Base-by-base conservation (phyloP, 2,113 vertebrate genomes). In the Podilymbus podiceps region DNA sequence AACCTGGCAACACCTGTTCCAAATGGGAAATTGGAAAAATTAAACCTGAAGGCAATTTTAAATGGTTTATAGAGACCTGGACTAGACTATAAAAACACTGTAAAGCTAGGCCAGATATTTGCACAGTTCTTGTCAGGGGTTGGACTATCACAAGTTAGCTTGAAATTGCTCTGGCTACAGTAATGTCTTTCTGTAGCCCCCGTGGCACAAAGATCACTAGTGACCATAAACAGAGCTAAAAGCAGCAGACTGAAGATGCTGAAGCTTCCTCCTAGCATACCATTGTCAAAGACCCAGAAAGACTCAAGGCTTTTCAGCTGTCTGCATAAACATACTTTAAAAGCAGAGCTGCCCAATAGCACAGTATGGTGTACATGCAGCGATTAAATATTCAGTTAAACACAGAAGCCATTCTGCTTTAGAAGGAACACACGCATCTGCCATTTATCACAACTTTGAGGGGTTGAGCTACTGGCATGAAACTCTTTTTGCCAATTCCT, bases 41-140 rank as follows among this genome's bases (percentile, higher is more conserved):
- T 74, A 89, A 94, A 95, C 64, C 82, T 91, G 87, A 89, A 93
- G 86, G 91, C 85, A 92, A 63, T 93, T 95, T 94, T 52, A 92
- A 92, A 79, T 92, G 52, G 82, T 96, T 97, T 96, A 96, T 80
- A 93, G 89, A 96, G 96, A 97, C 74, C 88, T 97, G 84, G 92
- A 90, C 77, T 89, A 95, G 90, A 94, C 86, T 95, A 86, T 82
- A 94, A 97, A 93, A 97, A 95, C 74, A 95, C 42, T 62, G 71
- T 80, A 94, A 93, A 93, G 31, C 38, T 79, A 42, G 73, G 82
- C 46, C 69, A 75, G 77, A 76, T 76, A 92, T 95, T 55, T 97
- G 62, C 58, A n/a, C 42, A 19, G 73, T 82, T 89, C 44, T 89
- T 88, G 85, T 90, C 49, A 55, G 33, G 9, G n/a, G 12, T 2